Percentiles rank a stretch among this genome's conserved stretches.
Conservation (phyloP, 2,113 vertebrate genomes). For the Delphinapterus leucas region DNA sequence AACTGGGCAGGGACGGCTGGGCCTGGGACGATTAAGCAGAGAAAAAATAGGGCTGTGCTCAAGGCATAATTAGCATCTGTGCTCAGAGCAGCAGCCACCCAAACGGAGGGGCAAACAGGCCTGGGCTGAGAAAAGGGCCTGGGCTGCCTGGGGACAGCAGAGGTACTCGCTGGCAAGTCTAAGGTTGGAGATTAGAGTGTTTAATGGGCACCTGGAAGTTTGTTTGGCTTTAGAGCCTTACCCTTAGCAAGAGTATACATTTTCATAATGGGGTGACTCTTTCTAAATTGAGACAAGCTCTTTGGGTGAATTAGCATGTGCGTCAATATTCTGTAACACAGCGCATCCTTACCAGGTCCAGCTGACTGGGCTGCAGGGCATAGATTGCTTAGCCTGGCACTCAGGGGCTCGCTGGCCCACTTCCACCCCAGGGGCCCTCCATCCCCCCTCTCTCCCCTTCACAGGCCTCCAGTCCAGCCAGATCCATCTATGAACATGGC, state of each 20-base stretch:
- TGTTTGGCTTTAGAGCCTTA: conserved; percentile 46
- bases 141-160: conserved; percentile 38
- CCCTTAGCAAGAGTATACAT: conserved; percentile 20
- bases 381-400: not conserved
- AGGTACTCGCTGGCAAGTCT: conserved; percentile 32
- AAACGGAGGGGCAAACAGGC: conserved; percentile 12
- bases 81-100: conserved; percentile 18
- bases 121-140: conserved; percentile 61
- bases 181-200: conserved; percentile 58
- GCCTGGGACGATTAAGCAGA: not conserved
- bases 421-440: not conserved
- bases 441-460: too few relatives aligned
- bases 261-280: conserved; percentile 28
- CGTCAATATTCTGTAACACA: not conserved
- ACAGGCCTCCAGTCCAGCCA: not conserved
- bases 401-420: not conserved
- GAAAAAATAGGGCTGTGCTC: conserved; percentile 13
- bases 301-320: not conserved
- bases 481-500: not conserved
- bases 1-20: conserved; percentile 10
- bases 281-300: conserved; percentile 40
- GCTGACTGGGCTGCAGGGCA: not conserved
- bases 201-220: conserved; percentile 57
- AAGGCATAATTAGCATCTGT: conserved; percentile 40
- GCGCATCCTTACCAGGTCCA: not conserved